Evolutionary conservation across 2,888 invertebrate genomes (phyloP).

Genomic region (Galerucella nymphaeae): DNA sequence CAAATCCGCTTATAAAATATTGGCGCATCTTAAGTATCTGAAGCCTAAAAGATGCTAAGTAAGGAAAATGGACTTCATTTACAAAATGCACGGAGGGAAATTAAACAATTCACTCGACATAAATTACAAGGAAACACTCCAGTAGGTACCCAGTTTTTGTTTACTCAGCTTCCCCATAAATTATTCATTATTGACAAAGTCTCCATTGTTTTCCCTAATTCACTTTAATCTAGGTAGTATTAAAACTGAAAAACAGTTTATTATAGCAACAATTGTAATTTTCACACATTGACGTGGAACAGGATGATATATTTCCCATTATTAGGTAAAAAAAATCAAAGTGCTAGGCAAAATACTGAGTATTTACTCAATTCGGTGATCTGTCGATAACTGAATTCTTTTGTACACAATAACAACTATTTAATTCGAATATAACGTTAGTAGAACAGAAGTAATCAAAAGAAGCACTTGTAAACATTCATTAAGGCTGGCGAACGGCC

Average conservation of each 20-base stretch:
- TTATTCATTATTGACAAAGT: slow-evolving; percentile 42
- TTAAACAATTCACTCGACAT: too few relatives aligned
- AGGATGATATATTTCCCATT: not conserved
- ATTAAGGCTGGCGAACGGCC: too few relatives aligned
- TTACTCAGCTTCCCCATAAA: slow-evolving; percentile 37
- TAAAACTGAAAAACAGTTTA: slow-evolving; percentile 14
- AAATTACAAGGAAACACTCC: slow-evolving; percentile 35
- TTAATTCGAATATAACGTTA: too few relatives aligned
- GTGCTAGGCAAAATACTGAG: too few relatives aligned
- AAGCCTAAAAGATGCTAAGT: slow-evolving; percentile 30
- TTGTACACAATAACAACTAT: too few relatives aligned
- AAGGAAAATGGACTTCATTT: too few relatives aligned
- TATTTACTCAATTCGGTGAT: too few relatives aligned
- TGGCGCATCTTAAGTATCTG: not conserved
- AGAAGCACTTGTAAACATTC: too few relatives aligned
- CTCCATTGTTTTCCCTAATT: slow-evolving; percentile 40
- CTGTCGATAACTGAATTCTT: too few relatives aligned
- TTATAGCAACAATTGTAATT: slow-evolving; percentile 3
- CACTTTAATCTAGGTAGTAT: slow-evolving; percentile 30
- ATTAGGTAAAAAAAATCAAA: not conserved
- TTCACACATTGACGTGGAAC: not conserved
- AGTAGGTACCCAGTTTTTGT: slow-evolving; percentile 29
- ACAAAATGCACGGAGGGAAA: too few relatives aligned
- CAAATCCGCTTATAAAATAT: too few relatives aligned
- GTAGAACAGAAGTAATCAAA: too few relatives aligned